Conservation (phyloP, 2,888 invertebrate genomes). For the Ametastegia equiseti region DNA sequence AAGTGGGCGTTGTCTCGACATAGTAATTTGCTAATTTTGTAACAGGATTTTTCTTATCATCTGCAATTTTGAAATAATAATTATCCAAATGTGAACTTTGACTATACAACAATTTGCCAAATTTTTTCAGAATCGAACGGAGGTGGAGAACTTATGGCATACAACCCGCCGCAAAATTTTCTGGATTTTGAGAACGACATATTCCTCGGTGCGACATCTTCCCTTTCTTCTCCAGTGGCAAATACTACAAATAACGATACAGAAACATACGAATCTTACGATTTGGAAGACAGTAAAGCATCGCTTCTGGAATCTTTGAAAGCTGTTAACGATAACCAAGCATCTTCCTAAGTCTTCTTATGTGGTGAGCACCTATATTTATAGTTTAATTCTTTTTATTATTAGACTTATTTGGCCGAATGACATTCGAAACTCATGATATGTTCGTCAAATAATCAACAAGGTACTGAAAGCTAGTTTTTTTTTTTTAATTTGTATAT, state of each 20-base stretch:
- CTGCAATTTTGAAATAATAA: too few species aligned
- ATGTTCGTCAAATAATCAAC: not conserved
- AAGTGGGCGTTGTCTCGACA: too few species aligned
- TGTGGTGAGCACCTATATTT: slow-evolving; percentile 31
- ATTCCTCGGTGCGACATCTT: slow-evolving; percentile 60
- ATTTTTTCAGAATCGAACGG: slow-evolving; percentile 58
- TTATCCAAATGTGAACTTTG: too few species aligned
- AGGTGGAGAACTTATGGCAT: slow-evolving; percentile 70
- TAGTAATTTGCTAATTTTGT: too few species aligned
- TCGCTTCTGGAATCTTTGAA: slow-evolving; percentile 65
- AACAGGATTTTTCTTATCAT: too few species aligned
- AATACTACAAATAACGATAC: slow-evolving; percentile 52
- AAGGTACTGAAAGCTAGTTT: not conserved
- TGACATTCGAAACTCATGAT: not conserved
- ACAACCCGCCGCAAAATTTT: slow-evolving; percentile 65
- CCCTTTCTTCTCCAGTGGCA: slow-evolving; percentile 57
- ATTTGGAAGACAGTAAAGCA: slow-evolving; percentile 65
- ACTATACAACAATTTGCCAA: not conserved
- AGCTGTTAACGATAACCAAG: slow-evolving; percentile 54
- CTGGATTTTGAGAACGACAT: slow-evolving; percentile 71
- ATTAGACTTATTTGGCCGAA: not conserved
- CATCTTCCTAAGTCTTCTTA: slow-evolving; percentile 36
- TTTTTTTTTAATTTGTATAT: not conserved
- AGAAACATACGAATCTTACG: slow-evolving; percentile 56
- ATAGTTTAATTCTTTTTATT: not conserved